Evolutionary conservation across 2,888 invertebrate species (phyloP).

Genomic region (Diplazon laetatorius): DNA sequence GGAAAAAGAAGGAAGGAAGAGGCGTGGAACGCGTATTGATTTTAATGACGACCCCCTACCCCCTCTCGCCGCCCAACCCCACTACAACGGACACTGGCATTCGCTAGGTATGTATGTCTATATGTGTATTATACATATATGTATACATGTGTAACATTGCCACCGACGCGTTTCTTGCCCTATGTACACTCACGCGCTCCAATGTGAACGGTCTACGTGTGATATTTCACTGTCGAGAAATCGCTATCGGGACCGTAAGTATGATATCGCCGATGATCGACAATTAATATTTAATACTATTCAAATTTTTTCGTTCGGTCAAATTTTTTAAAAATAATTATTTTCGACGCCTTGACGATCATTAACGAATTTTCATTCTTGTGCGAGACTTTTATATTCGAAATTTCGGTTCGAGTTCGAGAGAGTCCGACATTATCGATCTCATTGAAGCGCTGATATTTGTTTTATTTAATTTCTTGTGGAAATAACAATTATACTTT

Average conservation of each 20-base stretch:
- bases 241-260: constrained; percentile 37
- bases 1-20: constrained; percentile 73
- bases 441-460: too few species aligned
- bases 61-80: constrained; percentile 54
- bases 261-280: constrained; percentile 44
- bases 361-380: too few species aligned
- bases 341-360: too few species aligned
- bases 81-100: constrained; percentile 64
- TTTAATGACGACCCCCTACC: constrained; percentile 80
- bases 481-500: too few species aligned
- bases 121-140: neutral
- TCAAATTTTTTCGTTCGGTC: too few species aligned
- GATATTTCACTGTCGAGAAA: constrained; percentile 33
- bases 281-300: too few species aligned
- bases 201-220: constrained; percentile 36
- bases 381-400: too few species aligned
- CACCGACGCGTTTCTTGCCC: constrained; percentile 28
- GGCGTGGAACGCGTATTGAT: constrained; percentile 80
- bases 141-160: constrained; percentile 35
- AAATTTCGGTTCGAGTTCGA: too few species aligned
- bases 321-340: too few species aligned
- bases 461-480: too few species aligned
- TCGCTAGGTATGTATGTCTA: constrained; percentile 48
- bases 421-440: too few species aligned
- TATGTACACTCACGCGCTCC: constrained; percentile 13